phyloP scores from a whole-genome alignment of 2,888 invertebrate genomes.

The Arctia plantaginis region DNA sequence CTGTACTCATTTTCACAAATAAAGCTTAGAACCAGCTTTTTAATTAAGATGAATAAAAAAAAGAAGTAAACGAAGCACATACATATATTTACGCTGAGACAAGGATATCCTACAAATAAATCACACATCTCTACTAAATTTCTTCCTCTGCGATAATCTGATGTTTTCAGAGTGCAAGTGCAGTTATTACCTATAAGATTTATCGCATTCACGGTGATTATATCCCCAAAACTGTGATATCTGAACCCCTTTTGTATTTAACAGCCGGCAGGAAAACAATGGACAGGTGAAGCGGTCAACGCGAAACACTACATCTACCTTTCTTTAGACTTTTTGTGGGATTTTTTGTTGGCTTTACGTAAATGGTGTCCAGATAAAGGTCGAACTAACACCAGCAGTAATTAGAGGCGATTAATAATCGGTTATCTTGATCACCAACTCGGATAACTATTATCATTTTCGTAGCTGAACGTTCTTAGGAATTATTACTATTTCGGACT shows the following conservation, averaged over 20 bases:
- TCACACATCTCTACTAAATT: constrained; percentile 65
- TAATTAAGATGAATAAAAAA: constrained; percentile 4
- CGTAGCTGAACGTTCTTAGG: constrained; percentile 72
- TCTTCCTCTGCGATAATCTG: constrained; percentile 73
- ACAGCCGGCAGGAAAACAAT: constrained; percentile 81
- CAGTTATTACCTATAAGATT: constrained; percentile 83
- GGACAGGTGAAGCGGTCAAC: constrained; percentile 81
- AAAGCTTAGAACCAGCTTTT: neutral
- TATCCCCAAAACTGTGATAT: constrained; percentile 84
- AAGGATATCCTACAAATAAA: constrained; percentile 70
- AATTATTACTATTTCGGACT: constrained; percentile 55
- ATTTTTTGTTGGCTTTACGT: constrained; percentile 73
- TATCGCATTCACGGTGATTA: constrained; percentile 78
- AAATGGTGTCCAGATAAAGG: constrained; percentile 85
- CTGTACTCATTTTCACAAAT: neutral
- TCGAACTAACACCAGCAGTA: constrained; percentile 86
- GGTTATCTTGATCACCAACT: constrained; percentile 82
- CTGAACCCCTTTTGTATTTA: constrained; percentile 83
- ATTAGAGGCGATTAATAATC: constrained; percentile 86
- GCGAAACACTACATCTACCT: constrained; percentile 74
- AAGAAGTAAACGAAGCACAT: constrained; percentile 15
- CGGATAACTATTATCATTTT: constrained; percentile 62
- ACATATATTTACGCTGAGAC: constrained; percentile 40
- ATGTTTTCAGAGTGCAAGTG: constrained; percentile 71
- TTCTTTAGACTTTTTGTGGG: constrained; percentile 82